These are phyloP conservation scores for Botrylloides violaceus DNA, from an alignment of 23 tunicate species.

Conservation along the genomic window DNA sequence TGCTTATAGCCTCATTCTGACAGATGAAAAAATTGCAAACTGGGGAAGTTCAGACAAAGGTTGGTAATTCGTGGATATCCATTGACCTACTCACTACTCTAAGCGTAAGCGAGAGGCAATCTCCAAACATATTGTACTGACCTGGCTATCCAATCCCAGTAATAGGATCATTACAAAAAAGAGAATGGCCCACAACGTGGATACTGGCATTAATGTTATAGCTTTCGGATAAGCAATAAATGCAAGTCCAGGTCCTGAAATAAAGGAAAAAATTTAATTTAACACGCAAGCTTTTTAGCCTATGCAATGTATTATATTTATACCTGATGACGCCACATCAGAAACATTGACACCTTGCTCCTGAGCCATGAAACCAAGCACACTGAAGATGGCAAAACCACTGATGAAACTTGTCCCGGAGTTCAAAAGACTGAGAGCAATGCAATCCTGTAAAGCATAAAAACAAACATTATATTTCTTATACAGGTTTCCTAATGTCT, in stretches of 20 bases:
- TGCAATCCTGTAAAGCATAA: constrained; percentile 59
- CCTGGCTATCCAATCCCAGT: constrained; percentile 96
- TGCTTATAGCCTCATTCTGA: no score
- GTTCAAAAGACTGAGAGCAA: constrained; percentile 68
- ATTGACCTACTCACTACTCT: no score
- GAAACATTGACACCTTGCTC: constrained; percentile 77
- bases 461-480: no score
- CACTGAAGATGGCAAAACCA: constrained; percentile 96
- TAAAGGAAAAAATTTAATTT: background rate
- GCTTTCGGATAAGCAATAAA: constrained; percentile 98
- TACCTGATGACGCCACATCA: constrained; percentile 88
- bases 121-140: background rate
- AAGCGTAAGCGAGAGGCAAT: no score
- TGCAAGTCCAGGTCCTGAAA: constrained; percentile 91
- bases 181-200: constrained; percentile 85
- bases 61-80: no score
- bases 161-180: constrained; percentile 89
- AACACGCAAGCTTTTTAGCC: no score
- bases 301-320: no score
- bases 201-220: constrained; percentile 80
- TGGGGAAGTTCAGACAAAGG: no score
- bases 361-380: constrained; percentile 95
- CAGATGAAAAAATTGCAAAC: no score
- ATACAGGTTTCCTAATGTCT: no score
- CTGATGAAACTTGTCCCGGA: constrained; percentile 98